A percentile compares a stretch with the other conserved stretches of the same genome.
These are phyloP conservation scores for Lichenostomus cassidix DNA, from an alignment of 2,113 vertebrate genomes.

Conservation along the genomic window DNA sequence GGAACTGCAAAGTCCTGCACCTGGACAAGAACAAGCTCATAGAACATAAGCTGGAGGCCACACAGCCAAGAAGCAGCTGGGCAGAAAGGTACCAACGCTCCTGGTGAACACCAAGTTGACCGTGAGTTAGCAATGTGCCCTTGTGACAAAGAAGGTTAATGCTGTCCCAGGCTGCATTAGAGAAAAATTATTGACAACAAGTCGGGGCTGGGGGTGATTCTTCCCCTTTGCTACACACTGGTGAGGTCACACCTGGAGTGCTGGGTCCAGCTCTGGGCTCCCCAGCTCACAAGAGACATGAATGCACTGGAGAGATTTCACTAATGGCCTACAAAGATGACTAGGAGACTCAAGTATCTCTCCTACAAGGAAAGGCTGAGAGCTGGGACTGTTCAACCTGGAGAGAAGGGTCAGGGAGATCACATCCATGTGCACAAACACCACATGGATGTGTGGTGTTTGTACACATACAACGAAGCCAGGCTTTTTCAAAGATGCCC, in stretches of 20 bases:
- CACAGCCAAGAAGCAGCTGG: background rate
- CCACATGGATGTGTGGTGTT: background rate
- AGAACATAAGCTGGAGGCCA: background rate
- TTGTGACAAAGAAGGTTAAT: background rate
- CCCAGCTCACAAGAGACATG: background rate
- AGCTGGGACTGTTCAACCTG: background rate
- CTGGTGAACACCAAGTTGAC: background rate
- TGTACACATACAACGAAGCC: fast-evolving
- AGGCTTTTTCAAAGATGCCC: background rate
- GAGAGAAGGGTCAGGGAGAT: background rate
- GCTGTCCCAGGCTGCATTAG: background rate
- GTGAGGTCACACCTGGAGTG: background rate
- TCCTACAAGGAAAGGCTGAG: background rate
- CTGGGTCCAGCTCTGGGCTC: background rate
- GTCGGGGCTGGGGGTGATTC: no score
- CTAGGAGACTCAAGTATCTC: background rate
- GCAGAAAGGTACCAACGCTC: background rate
- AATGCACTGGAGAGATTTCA: background rate
- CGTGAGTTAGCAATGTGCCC: background rate
- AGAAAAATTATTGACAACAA: background rate
- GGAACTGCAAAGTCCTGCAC: background rate
- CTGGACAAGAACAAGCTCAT: background rate
- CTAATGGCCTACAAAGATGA: background rate
- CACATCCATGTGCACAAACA: background rate
- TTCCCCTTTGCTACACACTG: background rate